These are phyloP conservation scores for Solea solea DNA, from an alignment of 2,113 vertebrate species.

Conservation along the genomic window DNA sequence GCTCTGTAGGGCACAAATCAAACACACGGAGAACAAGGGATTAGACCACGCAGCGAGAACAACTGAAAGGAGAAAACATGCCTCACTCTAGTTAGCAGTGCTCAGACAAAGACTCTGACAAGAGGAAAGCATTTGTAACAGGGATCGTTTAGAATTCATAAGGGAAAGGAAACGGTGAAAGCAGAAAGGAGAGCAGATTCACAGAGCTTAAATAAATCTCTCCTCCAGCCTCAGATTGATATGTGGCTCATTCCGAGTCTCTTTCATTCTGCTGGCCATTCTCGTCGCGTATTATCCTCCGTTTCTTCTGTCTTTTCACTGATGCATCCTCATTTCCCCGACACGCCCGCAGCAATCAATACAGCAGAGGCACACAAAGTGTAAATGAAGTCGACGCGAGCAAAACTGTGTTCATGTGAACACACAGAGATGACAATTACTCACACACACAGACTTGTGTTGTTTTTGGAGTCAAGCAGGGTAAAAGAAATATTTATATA, in stretches of 20 bases:
- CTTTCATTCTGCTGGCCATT: conserved; percentile 45
- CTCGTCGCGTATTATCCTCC: conserved; percentile 39
- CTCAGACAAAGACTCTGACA: conserved; percentile 43
- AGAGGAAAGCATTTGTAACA: conserved; percentile 46
- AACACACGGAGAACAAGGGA: conserved; percentile 31
- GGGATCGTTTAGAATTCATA: conserved; percentile 58
- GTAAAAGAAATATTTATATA: not conserved
- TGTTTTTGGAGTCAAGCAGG: conserved; percentile 4
- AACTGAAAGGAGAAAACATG: conserved; percentile 13
- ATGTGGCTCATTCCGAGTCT: conserved; percentile 57
- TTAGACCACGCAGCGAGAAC: conserved; percentile 8
- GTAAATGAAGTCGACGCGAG: conserved; percentile 10
- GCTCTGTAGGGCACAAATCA: conserved; percentile 79
- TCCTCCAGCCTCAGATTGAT: conserved; percentile 68
- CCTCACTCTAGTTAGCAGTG: conserved; percentile 3
- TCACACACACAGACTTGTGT: conserved; percentile 30
- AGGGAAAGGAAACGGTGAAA: conserved; percentile 29
- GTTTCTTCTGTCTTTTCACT: conserved; percentile 39
- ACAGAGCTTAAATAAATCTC: conserved; percentile 67
- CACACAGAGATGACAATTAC: conserved; percentile 25
- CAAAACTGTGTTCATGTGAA: conserved; percentile 11
- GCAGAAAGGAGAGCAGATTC: conserved; percentile 55
- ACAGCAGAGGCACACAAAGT: conserved; percentile 31
- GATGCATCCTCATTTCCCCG: conserved; percentile 51
- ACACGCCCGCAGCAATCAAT: conserved; percentile 39